Conservation (phyloP, 1,140 invertebrate genomes). For the Adoxophyes honmai region DNA sequence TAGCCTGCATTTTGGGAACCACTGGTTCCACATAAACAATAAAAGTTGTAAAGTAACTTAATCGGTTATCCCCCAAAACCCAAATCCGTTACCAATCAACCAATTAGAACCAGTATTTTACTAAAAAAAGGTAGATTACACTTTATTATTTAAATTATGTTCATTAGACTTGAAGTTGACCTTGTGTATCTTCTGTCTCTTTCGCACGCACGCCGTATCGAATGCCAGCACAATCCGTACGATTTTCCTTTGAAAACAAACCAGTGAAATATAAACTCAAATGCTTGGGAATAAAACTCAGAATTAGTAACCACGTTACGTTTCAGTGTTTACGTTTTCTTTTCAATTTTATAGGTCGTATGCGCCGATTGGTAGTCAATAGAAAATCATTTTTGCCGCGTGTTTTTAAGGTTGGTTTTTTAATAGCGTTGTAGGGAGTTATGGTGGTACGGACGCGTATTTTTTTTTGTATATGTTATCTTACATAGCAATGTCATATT, state of each 20-base stretch:
- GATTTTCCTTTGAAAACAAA: slow-evolving; percentile 46
- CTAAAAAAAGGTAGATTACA: slow-evolving; percentile 20
- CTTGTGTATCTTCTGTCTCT: slow-evolving; percentile 46
- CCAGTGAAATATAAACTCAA: slow-evolving; percentile 32
- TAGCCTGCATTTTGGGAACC: no score
- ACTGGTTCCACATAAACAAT: no score
- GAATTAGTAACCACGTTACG: slow-evolving; percentile 21
- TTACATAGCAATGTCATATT: slow-evolving; percentile 63
- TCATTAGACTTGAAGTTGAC: slow-evolving; percentile 49
- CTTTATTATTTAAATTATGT: slow-evolving; percentile 29
- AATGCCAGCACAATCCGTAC: slow-evolving; percentile 43
- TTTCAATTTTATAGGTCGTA: slow-evolving; percentile 23
- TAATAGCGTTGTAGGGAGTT: slow-evolving; percentile 6
- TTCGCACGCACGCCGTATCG: slow-evolving; percentile 32
- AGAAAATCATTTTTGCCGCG: slow-evolving; percentile 18
- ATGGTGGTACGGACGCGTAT: slow-evolving; percentile 25
- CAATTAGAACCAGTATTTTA: slow-evolving; percentile 17
- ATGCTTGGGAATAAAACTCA: slow-evolving; percentile 26
- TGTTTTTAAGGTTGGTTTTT: slow-evolving; percentile 22
- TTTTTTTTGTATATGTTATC: slow-evolving; percentile 52
- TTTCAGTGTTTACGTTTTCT: slow-evolving; percentile 59
- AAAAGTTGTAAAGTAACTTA: no score
- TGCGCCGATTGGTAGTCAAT: not conserved
- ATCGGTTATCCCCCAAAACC: not conserved
- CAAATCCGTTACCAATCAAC: slow-evolving; percentile 1